Base-by-base conservation (phyloP, 2,888 invertebrate species). In the Dicyrtomina minuta region DNA sequence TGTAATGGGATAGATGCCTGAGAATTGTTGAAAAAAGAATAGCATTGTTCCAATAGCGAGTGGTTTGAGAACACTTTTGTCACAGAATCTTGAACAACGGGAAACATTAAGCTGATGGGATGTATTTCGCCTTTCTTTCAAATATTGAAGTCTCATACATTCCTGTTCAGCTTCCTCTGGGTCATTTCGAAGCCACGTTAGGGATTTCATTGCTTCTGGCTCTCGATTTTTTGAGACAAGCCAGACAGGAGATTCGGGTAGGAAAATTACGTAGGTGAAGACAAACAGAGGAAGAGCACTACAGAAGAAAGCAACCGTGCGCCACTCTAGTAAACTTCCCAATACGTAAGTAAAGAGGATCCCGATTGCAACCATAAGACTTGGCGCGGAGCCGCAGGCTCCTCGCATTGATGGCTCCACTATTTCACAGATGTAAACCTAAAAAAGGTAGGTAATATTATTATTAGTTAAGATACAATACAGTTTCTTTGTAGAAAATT, bases 361-460 rank as follows among this genome's bases (percentile, higher is more conserved):
- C 13, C 78, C 78, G 10, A 77, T 62, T 12, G 71, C 66, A 12
- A 78, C 78, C 78, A 77, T 78, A 10, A 77, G 69, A 0, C 76
- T 74, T 22, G 78, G 78, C 2, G 77, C 66, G n/a, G 77, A 74
- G 1, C 78, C 78, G 1, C 73, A 72, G 13, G 73, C 74, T 20
- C 77, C 77, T 41, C 78, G 43, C 12, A 78, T 61, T 44, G 71
- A 67, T 0, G 77, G 75, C n/a, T 76, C 76, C 1, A 74, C 75
- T 22, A 78, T 75, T 68, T 78, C 78, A 53, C 77, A 77, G 20
- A 78, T 72, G 51, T 78, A 78, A 33, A 78, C 78, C 75, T 77
- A 59, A 5, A 67, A 61, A 62, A 49, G 22, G 3, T 24, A 46
- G 59, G 4, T 12, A 33, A 27, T n/a, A n/a, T 33, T 49, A 46